Evolutionary conservation across 2,888 invertebrate species (phyloP), one percentile per base, ranked within the genome.

Genomic region (Amphipoea lucens): DNA sequence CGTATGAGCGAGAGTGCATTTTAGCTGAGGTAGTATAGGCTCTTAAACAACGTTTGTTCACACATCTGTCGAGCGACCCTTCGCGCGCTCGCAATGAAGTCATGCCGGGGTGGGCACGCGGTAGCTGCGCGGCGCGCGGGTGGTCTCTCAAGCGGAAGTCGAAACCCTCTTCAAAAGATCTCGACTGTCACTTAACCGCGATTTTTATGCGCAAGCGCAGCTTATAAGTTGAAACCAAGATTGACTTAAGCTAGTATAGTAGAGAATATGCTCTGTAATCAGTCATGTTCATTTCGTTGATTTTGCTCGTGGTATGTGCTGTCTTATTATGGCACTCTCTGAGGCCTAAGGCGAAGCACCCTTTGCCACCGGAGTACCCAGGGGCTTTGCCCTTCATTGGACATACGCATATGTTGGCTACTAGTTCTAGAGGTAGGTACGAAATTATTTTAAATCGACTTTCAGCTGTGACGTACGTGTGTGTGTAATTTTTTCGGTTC

Each of bases 381-480:
- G 80, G 78, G 11, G 80, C 78, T 51, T 80, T 78, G 42, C 78
- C 78, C 6, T 48, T 78, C 42, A 80, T 78, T 57, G 62, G 70
- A 67, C 75, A 79, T 63, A 74, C 71, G 4, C 68, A 54, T 42
- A 48, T 45, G 74, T 42, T 78, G 23, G 57, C 42, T 17, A 76
- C 78, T 14, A 76, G 66, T 40, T 40, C 36, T 23, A 66, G 11
- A 76, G 78, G 78, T 78, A 57, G 5, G 77, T 66, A 2, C 12
- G 11, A 48, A 48, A 1, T 48, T 14, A 11, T 45, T 11, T 29
- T 63, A 36, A 11, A 4, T n/a, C 5, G 6, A 12, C 29, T 68
- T 6, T 29, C 20, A 48, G 68, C 0, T 29, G 20, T 29, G 29
- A 62, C 6, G 62, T 14, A 62, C 6, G 62, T 14, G 29, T 2